Conservation (phyloP, 2,888 invertebrate species). For the Cordilura impudica region DNA sequence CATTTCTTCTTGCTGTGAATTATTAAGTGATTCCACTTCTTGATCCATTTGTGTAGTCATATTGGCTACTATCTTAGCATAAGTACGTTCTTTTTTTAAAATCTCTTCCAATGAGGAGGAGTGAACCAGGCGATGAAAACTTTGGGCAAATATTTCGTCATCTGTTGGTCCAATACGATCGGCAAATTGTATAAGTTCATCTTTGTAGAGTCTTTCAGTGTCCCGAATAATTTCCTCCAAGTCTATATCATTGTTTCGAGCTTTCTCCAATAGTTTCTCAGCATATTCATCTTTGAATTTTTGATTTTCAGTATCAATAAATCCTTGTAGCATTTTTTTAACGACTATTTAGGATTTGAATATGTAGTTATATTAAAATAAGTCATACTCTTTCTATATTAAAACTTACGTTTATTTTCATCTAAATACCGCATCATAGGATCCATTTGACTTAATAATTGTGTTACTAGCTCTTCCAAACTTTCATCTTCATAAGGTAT, state of each 20-base stretch:
- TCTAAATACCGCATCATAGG: slow-evolving; percentile 76
- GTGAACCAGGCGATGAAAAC: slow-evolving; percentile 83
- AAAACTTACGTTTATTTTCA: slow-evolving; percentile 70
- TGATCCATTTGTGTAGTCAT: slow-evolving; percentile 86
- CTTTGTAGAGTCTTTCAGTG: slow-evolving; percentile 89
- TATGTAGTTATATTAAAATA: too few species aligned
- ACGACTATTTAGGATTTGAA: slow-evolving; percentile 67
- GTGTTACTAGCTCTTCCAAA: slow-evolving; percentile 73
- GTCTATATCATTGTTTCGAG: slow-evolving; percentile 82
- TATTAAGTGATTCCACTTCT: slow-evolving; percentile 84
- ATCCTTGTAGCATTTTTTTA: slow-evolving; percentile 79
- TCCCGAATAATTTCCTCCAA: slow-evolving; percentile 87
- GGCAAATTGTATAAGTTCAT: slow-evolving; percentile 90
- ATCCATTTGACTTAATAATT: slow-evolving; percentile 73
- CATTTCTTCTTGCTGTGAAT: slow-evolving; percentile 93
- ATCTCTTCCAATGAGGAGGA: slow-evolving; percentile 93
- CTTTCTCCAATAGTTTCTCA: slow-evolving; percentile 81
- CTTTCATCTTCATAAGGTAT: slow-evolving; percentile 71
- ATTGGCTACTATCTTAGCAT: slow-evolving; percentile 88
- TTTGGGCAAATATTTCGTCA: slow-evolving; percentile 84
- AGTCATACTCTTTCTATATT: too few species aligned
- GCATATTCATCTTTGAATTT: slow-evolving; percentile 84
- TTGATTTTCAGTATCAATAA: slow-evolving; percentile 83
- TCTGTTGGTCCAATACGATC: slow-evolving; percentile 89
- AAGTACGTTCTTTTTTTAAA: slow-evolving; percentile 91